Base-by-base conservation (phyloP, 2,797 vertebrate species). In the Psittacula echo region DNA sequence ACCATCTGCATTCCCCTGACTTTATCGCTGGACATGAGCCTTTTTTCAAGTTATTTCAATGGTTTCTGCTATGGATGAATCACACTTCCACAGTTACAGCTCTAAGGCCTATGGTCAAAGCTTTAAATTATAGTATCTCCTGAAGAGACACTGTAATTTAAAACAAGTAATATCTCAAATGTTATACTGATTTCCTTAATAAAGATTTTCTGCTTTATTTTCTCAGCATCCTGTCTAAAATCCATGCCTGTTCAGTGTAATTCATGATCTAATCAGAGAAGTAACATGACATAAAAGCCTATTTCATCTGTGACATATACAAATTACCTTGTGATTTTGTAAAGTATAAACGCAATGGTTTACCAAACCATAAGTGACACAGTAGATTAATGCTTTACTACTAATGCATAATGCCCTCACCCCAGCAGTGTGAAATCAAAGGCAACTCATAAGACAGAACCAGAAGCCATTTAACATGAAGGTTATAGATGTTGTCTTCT, bases 251-350 rank as follows among this genome's bases (percentile, higher is more conserved):
- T 39, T 50, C 41, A 41, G 48, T 74, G 53, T 14, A 86, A 95
- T 87, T 85, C 62, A 29, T 48, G 64, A 94, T 76, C 44, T 75
- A 85, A 93, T 86, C 77, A 76, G 42, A 71, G 67, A 48, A 88
- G 20, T 27, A 86, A 81, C 61, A 48, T 9, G 26, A 47, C 37
- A 39, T 21, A 89, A 44, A 61, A 89, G 30, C 70, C 48, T 51
- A 20, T 81, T 87, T 87, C 71, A 82, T 68, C 54, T 13, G 15
- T 62, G 82, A 87, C 45, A 78, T 48, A 34, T 77, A 70, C 17
- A 82, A 87, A 87, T 79, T 83, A 58, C 7, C 2, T 42, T 41
- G 48, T 58, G 62, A 39, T 10, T 66, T 53, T 42, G 27, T 26
- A 8, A 70, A 65, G 23, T 11, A 11, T 14, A 51, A 91, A 62